phyloP scores from a whole-genome alignment of 2,797 vertebrate species.

The Danio kyathit region DNA sequence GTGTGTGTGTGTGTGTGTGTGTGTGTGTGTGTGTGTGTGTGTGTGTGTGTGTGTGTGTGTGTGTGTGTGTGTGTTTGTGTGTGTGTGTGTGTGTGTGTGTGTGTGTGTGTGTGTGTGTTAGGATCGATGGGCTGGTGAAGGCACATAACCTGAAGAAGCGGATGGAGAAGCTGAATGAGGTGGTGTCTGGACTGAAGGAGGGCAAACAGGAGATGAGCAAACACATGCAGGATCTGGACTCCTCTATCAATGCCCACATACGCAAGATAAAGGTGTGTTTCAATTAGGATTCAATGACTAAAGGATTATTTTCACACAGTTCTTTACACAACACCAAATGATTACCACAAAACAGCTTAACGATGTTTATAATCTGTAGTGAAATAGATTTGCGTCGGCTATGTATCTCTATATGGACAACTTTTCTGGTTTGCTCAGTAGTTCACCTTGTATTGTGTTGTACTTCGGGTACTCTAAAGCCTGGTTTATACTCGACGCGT shows the following conservation, averaged over 20 bases:
- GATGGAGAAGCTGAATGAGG: conserved; percentile 89
- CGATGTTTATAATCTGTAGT: no score
- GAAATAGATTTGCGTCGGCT: no score
- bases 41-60: conserved; percentile 19
- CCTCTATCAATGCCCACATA: conserved; percentile 84
- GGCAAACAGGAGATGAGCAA: conserved; percentile 91
- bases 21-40: conserved; percentile 24
- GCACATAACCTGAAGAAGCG: conserved; percentile 87
- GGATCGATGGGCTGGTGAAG: conserved; percentile 92
- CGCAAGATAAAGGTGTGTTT: conserved; percentile 89
- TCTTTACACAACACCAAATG: no score
- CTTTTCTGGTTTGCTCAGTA: no score
- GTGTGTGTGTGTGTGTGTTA: conserved; percentile 67
- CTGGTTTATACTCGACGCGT: no score
- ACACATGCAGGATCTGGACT: conserved; percentile 87
- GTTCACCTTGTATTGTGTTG: no score
- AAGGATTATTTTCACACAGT: no score
- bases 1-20: conserved; percentile 30
- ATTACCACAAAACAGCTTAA: no score
- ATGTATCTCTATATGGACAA: no score
- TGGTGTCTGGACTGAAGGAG: conserved; percentile 90
- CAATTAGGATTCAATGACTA: no score
- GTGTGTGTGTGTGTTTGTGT: conserved; percentile 7
- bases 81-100: conserved; percentile 27
- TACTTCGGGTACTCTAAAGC: no score